Evolutionary conservation across 2,113 vertebrate species (phyloP).

Genomic region (Crotalus horridus): DNA sequence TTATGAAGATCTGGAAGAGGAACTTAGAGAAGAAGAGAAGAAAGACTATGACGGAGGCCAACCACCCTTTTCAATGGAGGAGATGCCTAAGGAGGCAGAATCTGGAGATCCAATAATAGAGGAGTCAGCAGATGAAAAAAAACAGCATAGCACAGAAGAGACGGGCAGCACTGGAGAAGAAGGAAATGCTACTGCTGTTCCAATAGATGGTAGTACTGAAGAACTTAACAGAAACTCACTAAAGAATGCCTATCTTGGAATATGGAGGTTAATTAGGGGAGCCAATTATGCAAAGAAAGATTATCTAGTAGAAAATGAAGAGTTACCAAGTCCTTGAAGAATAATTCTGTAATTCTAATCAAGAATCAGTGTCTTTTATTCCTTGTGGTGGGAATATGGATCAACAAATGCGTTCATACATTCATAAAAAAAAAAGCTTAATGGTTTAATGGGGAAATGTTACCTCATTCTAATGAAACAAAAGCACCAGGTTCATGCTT

Average conservation of each 20-base stretch:
- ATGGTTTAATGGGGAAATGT: constrained; percentile 46
- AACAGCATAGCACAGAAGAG: constrained; percentile 30
- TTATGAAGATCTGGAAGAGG: constrained; percentile 89
- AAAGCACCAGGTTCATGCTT: constrained; percentile 15
- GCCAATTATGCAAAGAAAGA: constrained; percentile 87
- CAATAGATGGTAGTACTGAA: constrained; percentile 52
- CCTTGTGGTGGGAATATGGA: constrained; percentile 43
- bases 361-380: constrained; percentile 43
- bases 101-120: constrained; percentile 44
- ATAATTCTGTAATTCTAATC: constrained; percentile 16
- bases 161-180: constrained; percentile 22
- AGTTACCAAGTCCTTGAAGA: constrained; percentile 87
- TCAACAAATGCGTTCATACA: constrained; percentile 47
- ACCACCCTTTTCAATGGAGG: constrained; percentile 67
- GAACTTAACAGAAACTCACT: constrained; percentile 58
- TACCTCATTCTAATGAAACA: constrained; percentile 50
- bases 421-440: constrained; percentile 38
- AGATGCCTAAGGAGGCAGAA: constrained; percentile 49
- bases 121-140: constrained; percentile 27
- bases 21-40: constrained; percentile 65
- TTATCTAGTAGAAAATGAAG: constrained; percentile 88
- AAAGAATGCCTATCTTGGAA: constrained; percentile 82
- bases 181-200: constrained; percentile 19
- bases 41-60: constrained; percentile 55
- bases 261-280: constrained; percentile 87